Evolutionary conservation across 2,113 vertebrate genomes (phyloP).

Genomic region (Bubo blakistoni): DNA sequence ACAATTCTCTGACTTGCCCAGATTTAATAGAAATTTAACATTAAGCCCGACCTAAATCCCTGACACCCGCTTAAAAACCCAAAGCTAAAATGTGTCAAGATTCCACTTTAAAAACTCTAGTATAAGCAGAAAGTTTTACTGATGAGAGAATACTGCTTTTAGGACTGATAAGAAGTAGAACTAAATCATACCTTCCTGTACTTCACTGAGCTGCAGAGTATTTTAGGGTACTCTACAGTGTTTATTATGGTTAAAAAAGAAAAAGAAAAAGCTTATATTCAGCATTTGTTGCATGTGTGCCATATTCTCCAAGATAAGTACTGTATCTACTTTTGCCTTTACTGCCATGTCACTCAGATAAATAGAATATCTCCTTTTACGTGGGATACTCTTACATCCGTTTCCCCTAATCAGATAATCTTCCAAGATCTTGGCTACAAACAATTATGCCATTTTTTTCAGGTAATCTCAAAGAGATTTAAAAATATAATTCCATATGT

Average conservation of each 20-base stretch:
- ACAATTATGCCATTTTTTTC: background rate
- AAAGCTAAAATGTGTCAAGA: background rate
- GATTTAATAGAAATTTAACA: background rate
- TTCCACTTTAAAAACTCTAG: background rate
- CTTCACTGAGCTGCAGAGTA: background rate
- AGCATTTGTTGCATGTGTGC: background rate
- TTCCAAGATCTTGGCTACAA: background rate
- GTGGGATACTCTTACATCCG: accelerated
- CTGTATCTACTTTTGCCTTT: background rate
- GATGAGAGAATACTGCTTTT: background rate
- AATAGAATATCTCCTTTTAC: background rate
- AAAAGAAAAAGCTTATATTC: background rate
- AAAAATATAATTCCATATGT: background rate
- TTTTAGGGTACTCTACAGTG: background rate
- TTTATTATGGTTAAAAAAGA: background rate
- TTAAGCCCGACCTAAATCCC: background rate
- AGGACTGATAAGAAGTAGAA: background rate
- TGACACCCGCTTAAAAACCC: background rate
- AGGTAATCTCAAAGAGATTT: background rate
- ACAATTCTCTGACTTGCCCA: background rate
- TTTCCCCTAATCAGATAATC: background rate
- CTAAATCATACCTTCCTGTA: background rate
- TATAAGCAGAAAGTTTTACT: background rate
- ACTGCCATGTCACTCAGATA: background rate
- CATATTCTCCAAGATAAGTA: background rate